These are phyloP conservation scores for Enteromius fasciolatus DNA, from an alignment of 2,797 vertebrate genomes.

Conservation along the genomic window DNA sequence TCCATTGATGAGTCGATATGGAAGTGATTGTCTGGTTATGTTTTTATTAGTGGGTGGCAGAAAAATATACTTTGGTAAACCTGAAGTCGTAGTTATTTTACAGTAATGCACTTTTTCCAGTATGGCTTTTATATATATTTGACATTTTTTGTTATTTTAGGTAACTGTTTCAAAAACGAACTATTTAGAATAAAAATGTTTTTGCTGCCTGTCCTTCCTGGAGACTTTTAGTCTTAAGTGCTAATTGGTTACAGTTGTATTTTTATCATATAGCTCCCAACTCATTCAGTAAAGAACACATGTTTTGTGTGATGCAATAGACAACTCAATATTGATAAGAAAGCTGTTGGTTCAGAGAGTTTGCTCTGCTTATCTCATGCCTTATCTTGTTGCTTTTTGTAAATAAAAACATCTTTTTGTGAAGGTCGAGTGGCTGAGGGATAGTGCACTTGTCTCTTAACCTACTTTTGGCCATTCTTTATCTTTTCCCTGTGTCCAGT, in stretches of 20 bases:
- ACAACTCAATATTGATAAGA: slow-evolving; percentile 25
- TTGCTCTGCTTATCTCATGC: slow-evolving; percentile 34
- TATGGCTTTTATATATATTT: not conserved
- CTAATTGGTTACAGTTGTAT: slow-evolving; percentile 7
- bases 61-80: not conserved
- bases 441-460: slow-evolving; percentile 34
- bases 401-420: slow-evolving; percentile 39
- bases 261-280: slow-evolving; percentile 34
- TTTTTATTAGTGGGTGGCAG: not conserved
- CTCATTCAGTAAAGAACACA: slow-evolving; percentile 28
- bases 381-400: slow-evolving; percentile 38
- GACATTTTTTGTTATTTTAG: not conserved
- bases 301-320: slow-evolving; percentile 39
- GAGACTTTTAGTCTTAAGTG: not conserved
- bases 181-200: not conserved
- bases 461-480: slow-evolving; percentile 26
- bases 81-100: not conserved
- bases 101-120: not conserved
- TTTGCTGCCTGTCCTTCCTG: not conserved
- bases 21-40: not conserved
- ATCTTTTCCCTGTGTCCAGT: not conserved
- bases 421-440: slow-evolving; percentile 5
- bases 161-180: not conserved
- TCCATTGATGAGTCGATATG: not conserved
- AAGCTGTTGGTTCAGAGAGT: not conserved